Base-by-base conservation (phyloP, 2,888 invertebrate species). In the Cantharis flavilabris region DNA sequence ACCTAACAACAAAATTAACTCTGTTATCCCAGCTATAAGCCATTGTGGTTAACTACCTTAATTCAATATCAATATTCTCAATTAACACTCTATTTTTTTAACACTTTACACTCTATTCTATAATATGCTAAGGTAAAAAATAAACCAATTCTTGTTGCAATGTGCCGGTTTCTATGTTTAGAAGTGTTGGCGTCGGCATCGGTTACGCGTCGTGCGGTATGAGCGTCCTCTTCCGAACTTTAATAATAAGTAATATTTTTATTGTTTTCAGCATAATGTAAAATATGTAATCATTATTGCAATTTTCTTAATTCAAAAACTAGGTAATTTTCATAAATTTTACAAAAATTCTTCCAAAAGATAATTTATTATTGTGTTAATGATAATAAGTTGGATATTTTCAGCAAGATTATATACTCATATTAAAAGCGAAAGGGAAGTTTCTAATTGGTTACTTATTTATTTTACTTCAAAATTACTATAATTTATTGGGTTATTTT, bases 1-100 rank as follows among this genome's bases (percentile, higher is more conserved):
- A 94, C 87, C 92, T 92, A 83, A 95, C 94, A 86, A 95, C 93
- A 88, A 95, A 96, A 86, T 92, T 93, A 81, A 96, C 95, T 87
- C 96, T 91, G 89, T 94, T 95, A 86, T 95, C 94, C 95, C 95
- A 96, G 86, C 93, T 92, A 89, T 95, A 95, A 76, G 95, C 94
- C 95, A 95, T 95, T 76, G n/a, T 62, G 62, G 16, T 64, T 14
- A 20, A 11, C 10, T n/a, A 10, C 14, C 18, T 14, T 33, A 10
- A 62, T 4, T 20, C 16, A 18, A n/a, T 16, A 10, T 49, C 14
- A 26, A 16, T 62, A 10, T n/a, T 67, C 69, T 76, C 49, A 63
- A 28, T 76, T 71, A 62, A 18, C 62, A 72, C 62, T 18, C 13
- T 20, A 23, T 23, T 23, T 70, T 70, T 74, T 67, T 69, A 69